Evolutionary conservation across 2,113 vertebrate species (phyloP).

Genomic region (Mobula hypostoma): DNA sequence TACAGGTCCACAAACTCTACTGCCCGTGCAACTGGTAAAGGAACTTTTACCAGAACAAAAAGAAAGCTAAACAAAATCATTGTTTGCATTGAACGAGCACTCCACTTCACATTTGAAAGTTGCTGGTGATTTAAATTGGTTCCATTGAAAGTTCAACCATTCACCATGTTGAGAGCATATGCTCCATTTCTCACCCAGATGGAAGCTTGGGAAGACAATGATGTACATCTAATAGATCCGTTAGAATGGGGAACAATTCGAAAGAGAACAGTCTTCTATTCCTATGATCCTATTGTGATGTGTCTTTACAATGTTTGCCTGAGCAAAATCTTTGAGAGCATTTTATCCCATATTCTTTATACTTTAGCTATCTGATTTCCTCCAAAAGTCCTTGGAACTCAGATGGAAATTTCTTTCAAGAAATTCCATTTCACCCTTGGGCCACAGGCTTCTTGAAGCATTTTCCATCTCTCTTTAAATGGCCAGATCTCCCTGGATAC

Average conservation of each 20-base stretch:
- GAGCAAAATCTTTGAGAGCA: background rate
- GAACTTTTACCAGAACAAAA: background rate
- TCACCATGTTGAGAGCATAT: background rate
- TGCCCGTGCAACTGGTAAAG: background rate
- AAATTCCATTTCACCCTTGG: background rate
- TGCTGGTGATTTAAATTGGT: background rate
- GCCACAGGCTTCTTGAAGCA: background rate
- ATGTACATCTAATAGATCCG: background rate
- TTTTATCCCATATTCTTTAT: background rate
- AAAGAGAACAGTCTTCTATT: background rate
- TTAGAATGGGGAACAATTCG: too few species aligned
- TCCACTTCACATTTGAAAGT: background rate
- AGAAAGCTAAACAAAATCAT: background rate
- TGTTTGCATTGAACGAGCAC: background rate
- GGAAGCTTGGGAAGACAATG: background rate
- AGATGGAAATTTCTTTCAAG: background rate
- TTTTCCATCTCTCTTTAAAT: background rate
- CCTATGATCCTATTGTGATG: background rate
- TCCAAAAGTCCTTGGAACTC: background rate
- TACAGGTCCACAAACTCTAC: too few species aligned
- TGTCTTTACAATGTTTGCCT: background rate
- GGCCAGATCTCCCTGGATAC: background rate
- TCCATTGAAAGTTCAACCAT: background rate
- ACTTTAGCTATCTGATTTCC: background rate
- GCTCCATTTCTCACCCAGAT: background rate